A percentile compares a stretch with the other conserved stretches of the same genome.
These are phyloP conservation scores for Mormyrops attenuatus DNA, from an alignment of 2,797 vertebrate genomes.

Conservation along the genomic window DNA sequence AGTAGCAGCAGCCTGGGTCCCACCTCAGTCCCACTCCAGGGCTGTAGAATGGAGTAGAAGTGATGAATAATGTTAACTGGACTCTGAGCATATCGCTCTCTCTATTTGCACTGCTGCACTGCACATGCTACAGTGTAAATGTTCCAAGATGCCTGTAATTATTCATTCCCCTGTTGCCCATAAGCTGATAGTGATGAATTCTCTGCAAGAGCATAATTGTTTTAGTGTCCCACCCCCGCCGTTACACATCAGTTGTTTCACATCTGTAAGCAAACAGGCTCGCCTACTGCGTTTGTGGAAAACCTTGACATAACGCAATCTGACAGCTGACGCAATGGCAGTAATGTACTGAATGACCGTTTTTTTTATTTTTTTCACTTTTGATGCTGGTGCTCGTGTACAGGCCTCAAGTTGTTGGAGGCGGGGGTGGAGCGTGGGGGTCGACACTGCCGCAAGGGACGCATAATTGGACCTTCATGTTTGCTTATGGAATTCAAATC, in stretches of 20 bases:
- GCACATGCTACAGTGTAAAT: background rate
- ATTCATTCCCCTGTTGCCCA: slow-evolving; percentile 5
- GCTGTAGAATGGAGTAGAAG: background rate
- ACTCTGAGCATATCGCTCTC: background rate
- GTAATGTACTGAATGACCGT: background rate
- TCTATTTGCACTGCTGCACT: background rate
- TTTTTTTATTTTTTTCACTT: background rate
- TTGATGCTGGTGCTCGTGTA: background rate
- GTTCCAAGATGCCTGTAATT: background rate
- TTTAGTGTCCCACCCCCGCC: background rate
- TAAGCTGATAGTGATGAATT: slow-evolving; percentile 17
- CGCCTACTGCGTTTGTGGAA: background rate
- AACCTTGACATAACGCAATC: background rate
- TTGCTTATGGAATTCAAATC: background rate
- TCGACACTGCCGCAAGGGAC: slow-evolving; percentile 5
- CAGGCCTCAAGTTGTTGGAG: background rate
- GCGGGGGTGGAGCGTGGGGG: background rate
- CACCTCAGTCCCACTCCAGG: background rate
- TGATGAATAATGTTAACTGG: background rate
- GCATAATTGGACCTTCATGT: slow-evolving; percentile 4
- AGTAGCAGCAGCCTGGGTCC: background rate
- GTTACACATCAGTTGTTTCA: slow-evolving; percentile 13
- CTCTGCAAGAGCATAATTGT: slow-evolving; percentile 1
- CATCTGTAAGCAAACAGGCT: slow-evolving; percentile 5
- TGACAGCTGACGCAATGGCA: slow-evolving; percentile 3